Percentiles rank a stretch among this genome's conserved stretches.
These are phyloP conservation scores for Apeira syringaria DNA, from an alignment of 2,888 invertebrate genomes.

Conservation along the genomic window DNA sequence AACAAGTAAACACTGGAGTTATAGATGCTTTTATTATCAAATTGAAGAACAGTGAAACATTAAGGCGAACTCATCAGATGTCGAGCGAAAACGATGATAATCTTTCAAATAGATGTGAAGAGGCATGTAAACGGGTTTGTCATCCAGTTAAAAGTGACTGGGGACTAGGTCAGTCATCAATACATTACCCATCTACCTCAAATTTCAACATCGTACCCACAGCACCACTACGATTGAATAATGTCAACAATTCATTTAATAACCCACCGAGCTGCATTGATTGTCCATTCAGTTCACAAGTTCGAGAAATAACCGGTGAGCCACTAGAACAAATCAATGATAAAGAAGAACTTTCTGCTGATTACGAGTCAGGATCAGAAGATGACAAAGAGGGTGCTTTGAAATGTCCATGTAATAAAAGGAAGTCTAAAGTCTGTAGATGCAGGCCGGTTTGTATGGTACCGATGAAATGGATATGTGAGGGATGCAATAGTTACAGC, in stretches of 20 bases:
- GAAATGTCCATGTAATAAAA: not conserved
- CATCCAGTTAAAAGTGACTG: not conserved
- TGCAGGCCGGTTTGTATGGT: constrained; percentile 7
- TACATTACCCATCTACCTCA: not conserved
- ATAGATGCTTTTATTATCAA: constrained; percentile 45
- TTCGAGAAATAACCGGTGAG: too few species aligned
- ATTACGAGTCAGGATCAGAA: not conserved
- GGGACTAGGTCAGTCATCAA: not conserved
- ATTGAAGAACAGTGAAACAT: constrained; percentile 40
- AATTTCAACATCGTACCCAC: not conserved
- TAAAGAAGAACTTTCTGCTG: not conserved
- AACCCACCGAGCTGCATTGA: too few species aligned
- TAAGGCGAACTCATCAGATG: constrained; percentile 33
- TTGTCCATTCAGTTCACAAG: too few species aligned
- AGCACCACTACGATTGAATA: not conserved
- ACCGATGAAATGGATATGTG: not conserved
- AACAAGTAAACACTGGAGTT: constrained; percentile 30
- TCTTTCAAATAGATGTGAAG: not conserved
- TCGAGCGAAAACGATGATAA: not conserved
- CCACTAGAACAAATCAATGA: not conserved
- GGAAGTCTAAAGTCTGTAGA: not conserved
- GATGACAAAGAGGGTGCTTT: not conserved
- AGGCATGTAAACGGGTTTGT: not conserved
- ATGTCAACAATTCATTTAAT: not conserved
- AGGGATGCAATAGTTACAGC: not conserved